Conservation (phyloP, 2,113 vertebrate genomes). For the Carassius gibelio region DNA sequence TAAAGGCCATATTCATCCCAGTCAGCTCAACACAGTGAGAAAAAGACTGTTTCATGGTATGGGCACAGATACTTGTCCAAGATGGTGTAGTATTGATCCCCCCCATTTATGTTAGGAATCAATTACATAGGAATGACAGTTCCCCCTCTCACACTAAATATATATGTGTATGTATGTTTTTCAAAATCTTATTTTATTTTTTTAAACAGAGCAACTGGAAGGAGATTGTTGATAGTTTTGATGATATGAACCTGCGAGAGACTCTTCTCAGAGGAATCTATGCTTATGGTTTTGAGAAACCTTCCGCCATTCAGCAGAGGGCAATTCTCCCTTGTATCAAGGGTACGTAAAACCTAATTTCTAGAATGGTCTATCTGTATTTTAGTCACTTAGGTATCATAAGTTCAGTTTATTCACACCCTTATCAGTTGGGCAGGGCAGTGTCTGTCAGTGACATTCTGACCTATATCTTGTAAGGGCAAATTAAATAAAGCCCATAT, state of each 20-base stretch:
- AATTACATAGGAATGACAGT: too few species aligned
- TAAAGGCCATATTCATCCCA: conserved; percentile 66
- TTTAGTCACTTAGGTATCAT: not conserved
- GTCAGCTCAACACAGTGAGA: conserved; percentile 60
- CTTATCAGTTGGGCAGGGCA: conserved; percentile 65
- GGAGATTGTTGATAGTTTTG: conserved; percentile 89
- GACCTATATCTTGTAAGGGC: conserved; percentile 66
- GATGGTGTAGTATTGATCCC: too few species aligned
- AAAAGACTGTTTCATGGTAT: conserved; percentile 67
- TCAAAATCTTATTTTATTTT: too few species aligned
- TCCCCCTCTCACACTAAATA: too few species aligned
- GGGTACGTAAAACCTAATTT: conserved; percentile 73
- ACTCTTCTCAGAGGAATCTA: conserved; percentile 90
- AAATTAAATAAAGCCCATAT: conserved; percentile 57
- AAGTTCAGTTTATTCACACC: conserved; percentile 32
- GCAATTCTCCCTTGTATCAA: conserved; percentile 97
- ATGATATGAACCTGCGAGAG: conserved; percentile 89
- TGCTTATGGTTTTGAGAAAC: conserved; percentile 94
- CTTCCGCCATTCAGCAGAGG: conserved; percentile 92
- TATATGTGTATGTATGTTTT: too few species aligned
- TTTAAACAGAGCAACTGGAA: conserved; percentile 86
- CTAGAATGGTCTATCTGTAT: not conserved
- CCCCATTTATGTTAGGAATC: too few species aligned
- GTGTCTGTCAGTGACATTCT: conserved; percentile 52
- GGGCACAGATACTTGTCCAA: conserved; percentile 43